Evolutionary conservation across 2,113 vertebrate species (phyloP).

Genomic region (Otis tarda): DNA sequence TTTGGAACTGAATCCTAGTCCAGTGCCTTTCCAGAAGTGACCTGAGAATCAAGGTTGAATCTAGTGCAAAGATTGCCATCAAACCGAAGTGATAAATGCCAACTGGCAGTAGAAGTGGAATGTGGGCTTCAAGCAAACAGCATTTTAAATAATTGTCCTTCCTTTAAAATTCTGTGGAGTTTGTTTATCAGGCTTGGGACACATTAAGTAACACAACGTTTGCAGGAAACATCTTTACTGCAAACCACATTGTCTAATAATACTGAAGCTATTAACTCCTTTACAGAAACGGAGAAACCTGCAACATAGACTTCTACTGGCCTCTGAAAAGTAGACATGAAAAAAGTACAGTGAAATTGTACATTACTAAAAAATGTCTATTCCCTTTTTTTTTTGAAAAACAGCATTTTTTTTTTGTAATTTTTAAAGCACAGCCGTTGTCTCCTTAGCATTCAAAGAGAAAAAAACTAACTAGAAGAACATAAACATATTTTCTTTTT

Average conservation of each 20-base stretch:
- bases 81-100: neutral
- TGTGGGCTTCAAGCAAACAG: neutral
- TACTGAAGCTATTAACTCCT: neutral
- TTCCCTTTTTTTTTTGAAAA: neutral
- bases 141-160: neutral
- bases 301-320: neutral
- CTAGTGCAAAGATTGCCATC: neutral
- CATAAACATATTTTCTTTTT: neutral
- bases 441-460: neutral
- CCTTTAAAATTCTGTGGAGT: neutral
- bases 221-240: neutral
- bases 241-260: neutral
- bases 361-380: neutral
- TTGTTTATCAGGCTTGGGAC: neutral
- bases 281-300: neutral
- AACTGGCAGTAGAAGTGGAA: neutral
- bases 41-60: neutral
- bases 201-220: neutral
- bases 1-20: neutral
- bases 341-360: neutral
- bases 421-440: neutral
- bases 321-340: neutral
- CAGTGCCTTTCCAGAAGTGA: neutral
- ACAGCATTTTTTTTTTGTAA: no score
- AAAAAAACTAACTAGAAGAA: neutral